phyloP scores from a whole-genome alignment of 2,888 invertebrate species.

The Epinotia ramella region DNA sequence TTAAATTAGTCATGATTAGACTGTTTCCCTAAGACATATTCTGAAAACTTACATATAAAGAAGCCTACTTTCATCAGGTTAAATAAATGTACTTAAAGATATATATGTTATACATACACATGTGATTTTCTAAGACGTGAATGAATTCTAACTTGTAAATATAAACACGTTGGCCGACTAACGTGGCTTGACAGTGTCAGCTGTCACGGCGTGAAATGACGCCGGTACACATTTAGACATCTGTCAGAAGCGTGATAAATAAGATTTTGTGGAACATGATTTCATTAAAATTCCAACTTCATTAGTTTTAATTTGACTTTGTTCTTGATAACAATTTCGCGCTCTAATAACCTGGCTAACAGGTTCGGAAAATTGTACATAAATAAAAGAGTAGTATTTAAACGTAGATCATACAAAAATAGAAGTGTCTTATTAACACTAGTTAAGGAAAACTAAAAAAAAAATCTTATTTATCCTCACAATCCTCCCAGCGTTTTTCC shows the following conservation, averaged over 20 bases:
- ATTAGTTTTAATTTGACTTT: conserved; percentile 7
- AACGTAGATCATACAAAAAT: no score
- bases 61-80: no score
- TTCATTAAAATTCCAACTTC: conserved; percentile 8
- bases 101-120: no score
- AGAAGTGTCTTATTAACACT: no score
- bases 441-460: no score
- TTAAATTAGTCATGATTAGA: no score
- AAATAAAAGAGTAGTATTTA: neutral
- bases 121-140: no score
- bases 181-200: conserved; percentile 21
- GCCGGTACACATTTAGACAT: conserved; percentile 9
- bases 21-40: no score
- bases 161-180: conserved; percentile 20
- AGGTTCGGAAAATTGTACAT: neutral
- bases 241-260: conserved; percentile 20
- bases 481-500: no score
- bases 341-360: neutral
- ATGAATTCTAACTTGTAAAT: neutral
- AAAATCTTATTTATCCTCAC: no score
- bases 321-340: conserved; percentile 4
- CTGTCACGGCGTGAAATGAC: conserved; percentile 20
- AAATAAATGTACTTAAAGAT: no score
- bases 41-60: no score
- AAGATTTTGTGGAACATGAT: conserved; percentile 17